A percentile compares a stretch with the other conserved stretches of the same genome.
Conservation (phyloP, 2,797 vertebrate genomes). For the Sibirionetta formosa region DNA sequence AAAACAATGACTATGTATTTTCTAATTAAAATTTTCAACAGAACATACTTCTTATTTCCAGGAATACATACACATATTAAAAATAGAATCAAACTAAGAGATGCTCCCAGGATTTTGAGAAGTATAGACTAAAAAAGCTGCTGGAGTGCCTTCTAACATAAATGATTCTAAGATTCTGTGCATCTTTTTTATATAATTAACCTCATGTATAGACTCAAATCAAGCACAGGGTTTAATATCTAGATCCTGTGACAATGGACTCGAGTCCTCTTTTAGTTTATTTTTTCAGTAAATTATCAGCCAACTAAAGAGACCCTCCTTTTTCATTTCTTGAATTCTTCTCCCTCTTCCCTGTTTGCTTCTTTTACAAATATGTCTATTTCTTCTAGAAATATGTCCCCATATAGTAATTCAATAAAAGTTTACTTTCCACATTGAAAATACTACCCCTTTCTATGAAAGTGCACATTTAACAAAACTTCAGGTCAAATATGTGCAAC, state of each 20-base stretch:
- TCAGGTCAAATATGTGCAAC: not conserved
- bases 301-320: fast-evolving
- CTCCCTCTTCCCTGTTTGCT: not conserved
- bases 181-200: not conserved
- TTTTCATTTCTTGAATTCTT: not conserved
- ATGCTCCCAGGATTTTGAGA: not conserved
- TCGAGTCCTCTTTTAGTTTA: not conserved
- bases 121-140: not conserved
- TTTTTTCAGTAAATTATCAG: not conserved
- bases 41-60: not conserved
- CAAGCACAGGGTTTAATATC: not conserved
- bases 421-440: not conserved
- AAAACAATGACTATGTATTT: not conserved
- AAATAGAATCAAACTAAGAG: not conserved
- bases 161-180: not conserved
- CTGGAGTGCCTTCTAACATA: not conserved
- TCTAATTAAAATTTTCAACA: not conserved
- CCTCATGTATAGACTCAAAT: not conserved
- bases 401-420: not conserved
- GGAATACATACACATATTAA: not conserved
- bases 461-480: not conserved
- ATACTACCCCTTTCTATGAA: not conserved
- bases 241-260: not conserved
- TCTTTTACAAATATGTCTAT: not conserved
- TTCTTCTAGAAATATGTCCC: not conserved